Conservation (phyloP, 2,797 vertebrate genomes). For the Acanthurus lineatus region DNA sequence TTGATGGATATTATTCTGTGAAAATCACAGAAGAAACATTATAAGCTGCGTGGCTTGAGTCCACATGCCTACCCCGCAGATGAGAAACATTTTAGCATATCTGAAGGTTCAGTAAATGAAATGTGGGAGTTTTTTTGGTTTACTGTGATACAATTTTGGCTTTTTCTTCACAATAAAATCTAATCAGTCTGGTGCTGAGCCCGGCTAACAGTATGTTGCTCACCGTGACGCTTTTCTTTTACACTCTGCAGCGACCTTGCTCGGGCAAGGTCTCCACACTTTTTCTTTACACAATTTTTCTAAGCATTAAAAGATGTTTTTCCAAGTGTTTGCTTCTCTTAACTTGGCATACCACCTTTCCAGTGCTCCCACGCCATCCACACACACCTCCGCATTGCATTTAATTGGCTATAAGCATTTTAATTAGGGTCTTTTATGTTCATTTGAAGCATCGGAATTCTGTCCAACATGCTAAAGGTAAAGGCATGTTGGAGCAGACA, state of each 20-base stretch:
- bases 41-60: conserved; percentile 12
- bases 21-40: conserved; percentile 53
- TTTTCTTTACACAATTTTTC: conserved; percentile 45
- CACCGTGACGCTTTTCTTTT: conserved; percentile 51
- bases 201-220: conserved; percentile 35
- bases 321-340: conserved; percentile 18
- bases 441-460: conserved; percentile 50
- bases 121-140: conserved; percentile 15
- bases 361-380: conserved; percentile 1
- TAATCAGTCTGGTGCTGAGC: conserved; percentile 47
- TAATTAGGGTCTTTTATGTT: conserved; percentile 74
- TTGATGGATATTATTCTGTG: conserved; percentile 53
- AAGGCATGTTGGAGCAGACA: conserved; percentile 48
- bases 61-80: conserved; percentile 20
- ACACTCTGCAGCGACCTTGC: conserved; percentile 55
- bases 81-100: conserved; percentile 38
- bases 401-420: conserved; percentile 61
- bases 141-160: conserved; percentile 53
- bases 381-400: conserved; percentile 28
- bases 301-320: conserved; percentile 57
- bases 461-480: conserved; percentile 49
- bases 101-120: conserved; percentile 51
- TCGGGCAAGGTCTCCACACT: conserved; percentile 55
- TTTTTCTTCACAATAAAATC: conserved; percentile 51
- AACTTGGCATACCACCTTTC: conserved; percentile 41